Base-by-base conservation (phyloP, 2,113 vertebrate species). In the Lutjanus erythropterus region DNA sequence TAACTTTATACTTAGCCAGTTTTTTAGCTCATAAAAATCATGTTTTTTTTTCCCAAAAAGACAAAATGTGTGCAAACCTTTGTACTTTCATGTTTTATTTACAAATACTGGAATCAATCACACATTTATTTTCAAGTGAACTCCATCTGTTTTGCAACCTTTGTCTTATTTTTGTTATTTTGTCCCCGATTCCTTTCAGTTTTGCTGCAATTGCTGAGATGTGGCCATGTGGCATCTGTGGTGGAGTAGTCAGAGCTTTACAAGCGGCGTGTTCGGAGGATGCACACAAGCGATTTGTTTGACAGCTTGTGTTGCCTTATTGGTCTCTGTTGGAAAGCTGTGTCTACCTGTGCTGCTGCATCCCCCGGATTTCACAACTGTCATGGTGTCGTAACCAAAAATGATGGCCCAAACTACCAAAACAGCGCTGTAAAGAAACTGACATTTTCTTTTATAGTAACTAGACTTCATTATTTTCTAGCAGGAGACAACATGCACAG, bases 271-370 rank as follows among this genome's bases (percentile, higher is more conserved):
- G 31, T 49, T 61, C 49, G 0, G 33, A 53, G 56, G 19, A 35
- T 21, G 27, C 42, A 52, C 60, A 55, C 53, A 60, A 55, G 35
- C 5, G 3, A 75, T 78, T 78, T 78, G 56, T 73, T 55, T 83
- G 80, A 77, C 76, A 86, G 77, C 68, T 58, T 59, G 66, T 73
- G 73, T 56, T 52, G 35, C 53, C 44, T 82, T 84, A 79, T 76
- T 84, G 75, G 64, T 76, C 78, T 73, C 81, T 78, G 50, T 39
- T 64, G 71, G 58, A 62, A 64, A 80, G 74, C 70, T 44, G 33
- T n/a, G 37, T 83, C 35, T 68, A 78, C 68, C 68, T 75, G 29
- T 56, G 44, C 18, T 31, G 53, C 71, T 35, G 27, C 18, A 42
- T 69, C 47, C 21, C n/a, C 15, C 47, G 35, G 21, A 75, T 78